A percentile compares a stretch with the other conserved stretches of the same genome.
These are phyloP conservation scores for Circaetus gallicus DNA, from an alignment of 2,113 vertebrate genomes.

Conservation along the genomic window DNA sequence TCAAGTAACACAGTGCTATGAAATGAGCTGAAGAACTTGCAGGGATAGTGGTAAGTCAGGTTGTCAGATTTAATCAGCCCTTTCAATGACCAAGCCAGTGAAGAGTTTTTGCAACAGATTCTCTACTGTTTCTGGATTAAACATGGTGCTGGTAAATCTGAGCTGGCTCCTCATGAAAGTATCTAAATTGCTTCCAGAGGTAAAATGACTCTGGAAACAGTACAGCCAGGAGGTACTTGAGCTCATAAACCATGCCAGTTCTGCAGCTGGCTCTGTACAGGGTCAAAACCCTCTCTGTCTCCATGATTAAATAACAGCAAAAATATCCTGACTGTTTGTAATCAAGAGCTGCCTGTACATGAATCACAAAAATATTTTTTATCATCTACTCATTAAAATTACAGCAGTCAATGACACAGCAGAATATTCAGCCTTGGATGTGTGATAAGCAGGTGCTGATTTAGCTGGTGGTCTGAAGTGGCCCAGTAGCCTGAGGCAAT, in stretches of 20 bases:
- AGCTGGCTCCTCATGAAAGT: neutral
- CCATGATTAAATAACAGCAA: neutral
- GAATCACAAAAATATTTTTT: neutral
- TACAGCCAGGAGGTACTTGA: neutral
- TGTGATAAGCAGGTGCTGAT: neutral
- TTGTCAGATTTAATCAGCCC: neutral
- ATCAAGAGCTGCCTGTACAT: neutral
- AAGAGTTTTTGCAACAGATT: neutral
- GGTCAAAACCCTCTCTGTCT: neutral
- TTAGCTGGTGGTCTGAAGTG: neutral
- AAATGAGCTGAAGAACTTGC: neutral
- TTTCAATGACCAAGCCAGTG: neutral
- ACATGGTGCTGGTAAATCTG: neutral
- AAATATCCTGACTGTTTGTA: neutral
- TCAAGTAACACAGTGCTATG: neutral
- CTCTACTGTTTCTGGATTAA: neutral
- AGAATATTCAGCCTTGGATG: neutral
- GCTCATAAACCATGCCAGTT: neutral
- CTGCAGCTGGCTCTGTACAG: neutral
- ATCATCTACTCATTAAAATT: neutral
- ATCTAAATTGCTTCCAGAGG: neutral
- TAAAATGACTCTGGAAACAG: neutral
- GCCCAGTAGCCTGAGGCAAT: neutral
- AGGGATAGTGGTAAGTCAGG: neutral
- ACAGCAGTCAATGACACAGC: neutral